Base-by-base conservation (phyloP, 2,888 invertebrate species). In the Athalia circularis region DNA sequence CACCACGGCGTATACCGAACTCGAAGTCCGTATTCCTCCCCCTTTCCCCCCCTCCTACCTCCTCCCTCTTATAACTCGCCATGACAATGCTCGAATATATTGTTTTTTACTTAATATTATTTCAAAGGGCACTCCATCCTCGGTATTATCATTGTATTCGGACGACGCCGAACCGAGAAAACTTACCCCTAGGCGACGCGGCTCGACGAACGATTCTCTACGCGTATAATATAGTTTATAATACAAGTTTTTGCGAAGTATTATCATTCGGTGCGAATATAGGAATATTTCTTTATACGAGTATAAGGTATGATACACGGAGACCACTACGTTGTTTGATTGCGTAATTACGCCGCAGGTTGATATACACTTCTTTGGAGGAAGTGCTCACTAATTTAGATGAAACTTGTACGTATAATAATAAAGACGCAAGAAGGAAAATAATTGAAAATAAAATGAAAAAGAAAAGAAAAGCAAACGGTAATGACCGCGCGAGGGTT, bases 61-160 rank as follows among this genome's bases (percentile, higher is more conserved):
- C 65, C 29, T 9, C 13, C 65, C 13, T 45, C 11, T 8, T n/a
- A 45, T 11, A 13, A 65, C 52, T 50, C 50, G 48, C 72, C 47
- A 7, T 29, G 54, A 77, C 77, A 68, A 77, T 77, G 48, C 59
- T 77, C 59, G 77, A 45, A 48, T 59, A 15, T 77, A 77, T 77
- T 77, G 59, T 77, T 68, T 68, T 68, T 77, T 68, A 68, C 77
- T 77, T 50, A 75, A 75, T 68, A 68, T 77, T 77, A 77, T 68
- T 77, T 77, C 50, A 77, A 77, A 77, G 77, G 77, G 77, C 67
- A 65, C 77, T 47, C 57, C 52, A 4, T n/a, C 48, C 65, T 65
- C 45, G 8, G 9, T 13, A n/a, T 15, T 62, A 13, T 62, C 62
- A 8, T 29, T 13, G 15, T 62, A n/a, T 59, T 48, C 7, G 47